Evolutionary conservation across 2,888 invertebrate genomes (phyloP).

Genomic region (Ichneumoninae sp.): DNA sequence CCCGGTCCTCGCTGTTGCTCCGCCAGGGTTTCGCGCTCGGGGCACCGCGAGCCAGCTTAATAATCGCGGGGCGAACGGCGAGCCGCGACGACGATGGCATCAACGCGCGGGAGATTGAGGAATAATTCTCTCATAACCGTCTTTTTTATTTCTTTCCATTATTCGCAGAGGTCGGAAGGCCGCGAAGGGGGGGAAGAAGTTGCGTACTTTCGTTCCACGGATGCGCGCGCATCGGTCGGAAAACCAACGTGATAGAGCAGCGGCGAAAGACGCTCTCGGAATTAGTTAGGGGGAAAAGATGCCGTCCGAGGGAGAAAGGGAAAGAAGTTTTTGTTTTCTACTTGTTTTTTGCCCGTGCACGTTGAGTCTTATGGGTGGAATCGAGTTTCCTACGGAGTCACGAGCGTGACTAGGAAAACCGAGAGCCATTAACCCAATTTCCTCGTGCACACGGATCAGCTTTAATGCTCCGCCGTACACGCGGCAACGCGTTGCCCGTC

Average conservation of each 20-base stretch:
- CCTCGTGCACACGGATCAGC: background rate
- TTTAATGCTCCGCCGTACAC: slow-evolving; percentile 2
- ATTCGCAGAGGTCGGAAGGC: background rate
- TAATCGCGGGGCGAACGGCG: background rate
- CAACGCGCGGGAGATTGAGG: background rate
- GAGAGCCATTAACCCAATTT: slow-evolving; percentile 63
- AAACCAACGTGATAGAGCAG: background rate
- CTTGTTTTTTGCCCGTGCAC: background rate
- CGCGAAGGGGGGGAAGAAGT: background rate
- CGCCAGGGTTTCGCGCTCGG: slow-evolving; percentile 2
- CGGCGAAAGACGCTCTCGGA: background rate
- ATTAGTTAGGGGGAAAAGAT: background rate
- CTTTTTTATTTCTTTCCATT: background rate
- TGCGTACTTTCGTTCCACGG: background rate
- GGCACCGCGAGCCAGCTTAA: slow-evolving; percentile 9
- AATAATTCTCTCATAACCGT: background rate
- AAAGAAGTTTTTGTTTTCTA: background rate
- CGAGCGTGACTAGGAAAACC: slow-evolving; percentile 61
- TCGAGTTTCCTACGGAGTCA: slow-evolving; percentile 32
- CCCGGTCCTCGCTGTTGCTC: slow-evolving; percentile 57
- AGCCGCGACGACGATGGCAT: background rate
- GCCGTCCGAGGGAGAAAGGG: background rate
- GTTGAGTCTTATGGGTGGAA: background rate
- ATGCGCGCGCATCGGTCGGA: background rate
- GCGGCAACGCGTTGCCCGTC: background rate